Conservation (phyloP, 2,888 invertebrate species). For the Tenodera sinensis region DNA sequence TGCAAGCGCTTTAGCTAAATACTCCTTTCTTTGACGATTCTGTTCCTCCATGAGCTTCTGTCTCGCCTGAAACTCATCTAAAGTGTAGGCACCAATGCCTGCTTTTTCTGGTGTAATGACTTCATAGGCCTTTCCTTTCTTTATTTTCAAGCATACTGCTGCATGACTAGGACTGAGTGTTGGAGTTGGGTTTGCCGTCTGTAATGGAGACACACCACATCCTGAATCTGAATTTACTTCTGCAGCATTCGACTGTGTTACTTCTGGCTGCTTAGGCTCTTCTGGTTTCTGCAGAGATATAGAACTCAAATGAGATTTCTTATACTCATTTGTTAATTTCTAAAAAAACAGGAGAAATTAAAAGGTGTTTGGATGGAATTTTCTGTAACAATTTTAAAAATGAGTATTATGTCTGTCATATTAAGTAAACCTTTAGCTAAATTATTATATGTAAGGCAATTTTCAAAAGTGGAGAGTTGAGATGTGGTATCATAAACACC, state of each 20-base stretch:
- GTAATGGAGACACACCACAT: background rate
- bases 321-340: no score
- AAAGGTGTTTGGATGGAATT: no score
- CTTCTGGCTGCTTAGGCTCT: conserved; percentile 19
- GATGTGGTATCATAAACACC: no score
- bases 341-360: no score
- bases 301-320: no score
- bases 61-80: conserved; percentile 63
- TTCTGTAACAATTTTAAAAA: no score
- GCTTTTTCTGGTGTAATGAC: conserved; percentile 22
- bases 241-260: conserved; percentile 27
- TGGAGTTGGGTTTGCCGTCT: background rate
- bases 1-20: conserved; percentile 67
- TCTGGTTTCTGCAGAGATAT: conserved; percentile 1
- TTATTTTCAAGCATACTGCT: conserved; percentile 30
- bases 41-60: conserved; percentile 76
- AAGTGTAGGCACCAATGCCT: conserved; percentile 2
- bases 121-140: conserved; percentile 32
- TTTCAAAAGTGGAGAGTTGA: no score
- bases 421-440: no score
- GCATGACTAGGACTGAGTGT: conserved; percentile 27
- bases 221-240: conserved; percentile 15
- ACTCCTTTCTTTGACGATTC: conserved; percentile 70
- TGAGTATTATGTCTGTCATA: no score
- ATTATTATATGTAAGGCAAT: no score